Evolutionary conservation across 53 echinoderm and acorn worm species (phyloP).

Genomic region (Echinometra lucunter): DNA sequence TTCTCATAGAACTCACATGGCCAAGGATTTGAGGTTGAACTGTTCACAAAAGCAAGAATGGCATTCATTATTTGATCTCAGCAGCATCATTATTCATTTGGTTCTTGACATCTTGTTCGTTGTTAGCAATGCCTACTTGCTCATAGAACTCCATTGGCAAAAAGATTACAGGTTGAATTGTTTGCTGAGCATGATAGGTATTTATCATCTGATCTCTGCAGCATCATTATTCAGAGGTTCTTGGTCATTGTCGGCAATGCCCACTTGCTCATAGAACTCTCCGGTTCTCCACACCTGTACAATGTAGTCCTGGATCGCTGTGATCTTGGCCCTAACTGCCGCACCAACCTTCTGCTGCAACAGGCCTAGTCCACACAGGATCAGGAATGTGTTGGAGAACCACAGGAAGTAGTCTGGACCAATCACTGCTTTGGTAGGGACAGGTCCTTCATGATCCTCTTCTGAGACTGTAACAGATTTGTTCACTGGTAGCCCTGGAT

Average conservation of each 20-base stretch:
- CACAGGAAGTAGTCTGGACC: conserved; percentile 90
- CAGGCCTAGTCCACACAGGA: conserved; percentile 68
- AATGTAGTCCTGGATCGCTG: conserved; percentile 72
- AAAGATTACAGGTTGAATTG: neutral
- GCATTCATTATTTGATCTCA: neutral
- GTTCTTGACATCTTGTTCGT: neutral
- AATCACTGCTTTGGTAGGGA: conserved; percentile 75
- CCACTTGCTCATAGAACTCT: conserved; percentile 90
- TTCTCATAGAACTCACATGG: too few relatives aligned
- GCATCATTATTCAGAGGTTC: conserved; percentile 25
- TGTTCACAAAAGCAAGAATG: too few relatives aligned
- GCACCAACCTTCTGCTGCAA: conserved; percentile 83
- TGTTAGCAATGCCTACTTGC: neutral
- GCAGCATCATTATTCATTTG: neutral
- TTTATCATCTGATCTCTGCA: conserved; percentile 43
- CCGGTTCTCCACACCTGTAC: conserved; percentile 90
- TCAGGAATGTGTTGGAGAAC: conserved; percentile 87
- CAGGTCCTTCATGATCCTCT: conserved; percentile 81
- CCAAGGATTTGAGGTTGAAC: too few relatives aligned
- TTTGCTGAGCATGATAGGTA: neutral
- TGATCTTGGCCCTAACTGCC: conserved; percentile 65
- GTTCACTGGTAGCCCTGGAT: conserved; percentile 83
- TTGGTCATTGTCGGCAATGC: conserved; percentile 82
- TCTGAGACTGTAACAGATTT: conserved; percentile 77
- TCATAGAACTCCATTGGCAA: neutral